Base-by-base conservation (phyloP, 2,797 vertebrate species). In the Anguilla megastoma region DNA sequence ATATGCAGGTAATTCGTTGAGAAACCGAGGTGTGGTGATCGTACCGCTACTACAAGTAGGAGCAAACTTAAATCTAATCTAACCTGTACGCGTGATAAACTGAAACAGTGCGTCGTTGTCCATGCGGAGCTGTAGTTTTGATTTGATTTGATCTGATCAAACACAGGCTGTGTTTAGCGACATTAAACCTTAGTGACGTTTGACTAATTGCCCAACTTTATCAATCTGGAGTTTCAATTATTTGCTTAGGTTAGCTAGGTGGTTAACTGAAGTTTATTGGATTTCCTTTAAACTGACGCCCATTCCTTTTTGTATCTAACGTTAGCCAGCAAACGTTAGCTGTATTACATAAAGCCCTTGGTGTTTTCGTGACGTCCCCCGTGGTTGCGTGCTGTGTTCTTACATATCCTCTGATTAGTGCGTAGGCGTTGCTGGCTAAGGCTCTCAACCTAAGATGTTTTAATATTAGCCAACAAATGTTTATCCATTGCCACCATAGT, bases 361-460 rank as follows among this genome's bases (percentile, higher is more conserved):
- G 79, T 50, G 79, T 48, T 82, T 50, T 50, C 36, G 4, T 14
- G 5, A n/a, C 27, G 56, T 58, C 14, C 56, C 16, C 56, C 2
- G 3, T 79, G 36, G 14, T 79, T 79, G 16, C 16, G 33, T 36
- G 16, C 36, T 79, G 74, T 33, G 27, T 79, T 45, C 12, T 41
- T 79, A 1, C 33, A 21, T 5, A 14, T 79, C 12, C 16, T 6
- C 10, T 56, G 52, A 56, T 84, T 56, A 27, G n/a, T 30, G 83
- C 33, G 83, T 84, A 33, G 83, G 52, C 27, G 83, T 56, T 84
- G n/a, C 83, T 30, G 83, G 79, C 79, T 50, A 5, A 76, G 79
- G 45, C 36, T 36, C 30, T 3, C 79, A 10, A 5, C 2, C 41
- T 30, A 10, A 45, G 7, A 6, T 58, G 56, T 14, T 58, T 58